A percentile compares a stretch with the other conserved stretches of the same genome.
Conservation (phyloP, 2,797 vertebrate genomes). For the Pampus argenteus region DNA sequence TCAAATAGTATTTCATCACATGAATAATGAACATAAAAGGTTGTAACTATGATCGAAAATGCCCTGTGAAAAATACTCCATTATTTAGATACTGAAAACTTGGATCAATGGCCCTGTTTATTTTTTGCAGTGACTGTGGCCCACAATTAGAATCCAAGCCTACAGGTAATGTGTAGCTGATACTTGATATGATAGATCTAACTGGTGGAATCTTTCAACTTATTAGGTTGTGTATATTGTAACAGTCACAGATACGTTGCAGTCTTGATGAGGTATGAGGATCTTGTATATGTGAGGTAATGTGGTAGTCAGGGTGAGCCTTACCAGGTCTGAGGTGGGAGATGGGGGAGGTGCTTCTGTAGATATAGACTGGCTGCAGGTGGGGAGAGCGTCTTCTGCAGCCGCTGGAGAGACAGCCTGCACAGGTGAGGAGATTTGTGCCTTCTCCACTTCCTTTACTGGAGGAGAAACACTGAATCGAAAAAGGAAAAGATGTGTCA, state of each 20-base stretch:
- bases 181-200: neutral
- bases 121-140: neutral
- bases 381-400: conserved; percentile 32
- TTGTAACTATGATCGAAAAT: neutral
- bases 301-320: neutral
- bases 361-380: conserved; percentile 38
- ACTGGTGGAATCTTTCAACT: neutral
- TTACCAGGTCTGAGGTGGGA: conserved; percentile 67
- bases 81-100: neutral
- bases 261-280: too few relatives aligned
- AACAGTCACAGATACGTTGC: neutral
- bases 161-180: neutral
- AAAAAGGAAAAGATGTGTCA: neutral
- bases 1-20: neutral
- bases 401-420: conserved; percentile 19
- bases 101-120: neutral
- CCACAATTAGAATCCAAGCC: neutral
- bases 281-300: neutral
- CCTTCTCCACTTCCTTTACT: conserved; percentile 55
- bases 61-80: neutral
- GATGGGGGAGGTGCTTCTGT: conserved; percentile 30
- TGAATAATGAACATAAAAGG: neutral
- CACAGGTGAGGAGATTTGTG: neutral
- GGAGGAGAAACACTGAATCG: conserved; percentile 55
- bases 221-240: too few relatives aligned